Evolutionary conservation across 2,888 invertebrate genomes (phyloP), one percentile per base, ranked within the genome.

Genomic region (Himalopsyche tibetana): DNA sequence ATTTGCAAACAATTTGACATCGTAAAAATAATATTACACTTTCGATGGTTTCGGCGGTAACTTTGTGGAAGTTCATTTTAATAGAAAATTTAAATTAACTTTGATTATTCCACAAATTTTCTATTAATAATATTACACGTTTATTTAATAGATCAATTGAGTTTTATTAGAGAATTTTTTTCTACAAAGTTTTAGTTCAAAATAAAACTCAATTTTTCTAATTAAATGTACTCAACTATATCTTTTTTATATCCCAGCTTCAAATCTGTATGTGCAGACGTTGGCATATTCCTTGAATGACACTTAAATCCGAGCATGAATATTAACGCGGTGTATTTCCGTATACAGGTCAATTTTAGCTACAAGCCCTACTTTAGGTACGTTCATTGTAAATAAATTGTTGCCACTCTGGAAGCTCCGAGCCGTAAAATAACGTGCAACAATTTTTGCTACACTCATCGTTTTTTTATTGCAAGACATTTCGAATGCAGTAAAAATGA

Each of bases 241-340:
- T 8, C 45, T 45, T 0, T 51, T 51, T 51, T 51, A 74, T 12
- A 74, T 38, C 74, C 5, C 5, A 12, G 38, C 38, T 19, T 12
- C 36, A 3, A 12, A 36, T 74, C 74, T 74, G 36, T 74, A 15
- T 19, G 9, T 8, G 19, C 63, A 8, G 38, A 74, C 36, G 36
- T 15, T 12, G 36, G 74, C 74, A 74, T 74, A 74, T 74, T 38
- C 36, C 74, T 74, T 74, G 74, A 74, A 36, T 74, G 74, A 74
- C 74, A 74, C 74, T 74, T 15, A 74, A 36, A 28, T 28, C 12
- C 36, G 74, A 36, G 74, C 74, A 36, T 36, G 28, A 74, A 74
- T 74, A 74, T 74, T 74, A 74, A 74, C 74, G 74, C 36, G 74
- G 74, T 74, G 19, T 74, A 74, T 74, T 74, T 36, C 36, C 36